These are phyloP conservation scores for Aproaerema taeniolella DNA, from an alignment of 2,888 invertebrate species.

Conservation along the genomic window DNA sequence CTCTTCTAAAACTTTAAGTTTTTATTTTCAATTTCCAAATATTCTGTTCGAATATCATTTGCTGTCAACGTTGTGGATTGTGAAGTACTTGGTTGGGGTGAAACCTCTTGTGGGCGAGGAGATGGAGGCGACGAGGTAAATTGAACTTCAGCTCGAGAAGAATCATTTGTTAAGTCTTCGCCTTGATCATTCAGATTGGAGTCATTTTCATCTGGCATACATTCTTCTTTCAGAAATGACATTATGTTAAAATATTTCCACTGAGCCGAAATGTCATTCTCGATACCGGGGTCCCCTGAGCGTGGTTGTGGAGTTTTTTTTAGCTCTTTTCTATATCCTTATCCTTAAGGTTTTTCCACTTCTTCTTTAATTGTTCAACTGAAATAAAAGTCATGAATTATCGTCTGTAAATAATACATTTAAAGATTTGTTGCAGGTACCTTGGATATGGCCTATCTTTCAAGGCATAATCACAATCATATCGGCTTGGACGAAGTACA, in stretches of 20 bases:
- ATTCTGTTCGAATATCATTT: background rate
- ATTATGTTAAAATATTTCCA: background rate
- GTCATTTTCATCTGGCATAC: background rate
- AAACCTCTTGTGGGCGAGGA: background rate
- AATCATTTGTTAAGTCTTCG: background rate
- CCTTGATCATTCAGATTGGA: background rate
- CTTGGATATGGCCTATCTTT: no score
- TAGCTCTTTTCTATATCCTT: constrained; percentile 1
- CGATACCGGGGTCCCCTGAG: background rate
- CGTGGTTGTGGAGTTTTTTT: background rate
- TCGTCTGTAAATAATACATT: background rate
- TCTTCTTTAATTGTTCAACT: background rate
- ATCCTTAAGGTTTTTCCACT: constrained; percentile 1
- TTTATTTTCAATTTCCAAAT: constrained; percentile 2
- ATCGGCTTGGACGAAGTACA: background rate
- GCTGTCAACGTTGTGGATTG: background rate
- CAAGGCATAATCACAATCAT: no score
- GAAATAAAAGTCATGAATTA: background rate
- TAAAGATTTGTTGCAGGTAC: no score
- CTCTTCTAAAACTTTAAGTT: constrained; percentile 2
- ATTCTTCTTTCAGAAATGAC: constrained; percentile 1
- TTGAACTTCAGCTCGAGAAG: background rate
- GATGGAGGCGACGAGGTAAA: background rate
- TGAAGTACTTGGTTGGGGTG: background rate
- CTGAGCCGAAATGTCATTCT: background rate